A percentile compares a stretch with the other conserved stretches of the same genome.
Conservation (phyloP, 2,797 vertebrate species). For the Sternarchorhynchus goeldii region DNA sequence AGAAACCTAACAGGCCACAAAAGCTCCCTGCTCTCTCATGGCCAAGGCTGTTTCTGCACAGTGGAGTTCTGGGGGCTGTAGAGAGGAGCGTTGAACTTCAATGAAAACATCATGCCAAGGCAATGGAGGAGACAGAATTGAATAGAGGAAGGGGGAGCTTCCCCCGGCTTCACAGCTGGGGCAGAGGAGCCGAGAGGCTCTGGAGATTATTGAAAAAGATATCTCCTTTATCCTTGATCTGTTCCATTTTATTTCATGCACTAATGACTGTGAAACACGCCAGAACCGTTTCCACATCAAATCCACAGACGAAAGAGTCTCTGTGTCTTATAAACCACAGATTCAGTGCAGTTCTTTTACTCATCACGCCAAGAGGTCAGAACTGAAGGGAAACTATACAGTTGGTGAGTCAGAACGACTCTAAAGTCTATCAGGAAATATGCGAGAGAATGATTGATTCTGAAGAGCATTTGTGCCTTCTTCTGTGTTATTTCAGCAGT, state of each 20-base stretch:
- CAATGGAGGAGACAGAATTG: conserved; percentile 63
- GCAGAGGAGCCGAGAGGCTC: conserved; percentile 60
- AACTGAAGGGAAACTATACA: conserved; percentile 49
- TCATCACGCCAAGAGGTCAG: conserved; percentile 37
- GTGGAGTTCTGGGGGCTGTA: conserved; percentile 53
- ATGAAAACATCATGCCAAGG: conserved; percentile 72
- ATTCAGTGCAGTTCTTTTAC: conserved; percentile 50
- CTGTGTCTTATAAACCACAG: conserved; percentile 47
- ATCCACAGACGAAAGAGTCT: conserved; percentile 52
- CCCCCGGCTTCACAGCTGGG: conserved; percentile 51
- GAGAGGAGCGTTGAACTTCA: conserved; percentile 66
- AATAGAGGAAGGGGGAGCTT: conserved; percentile 67
- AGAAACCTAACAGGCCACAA: conserved; percentile 69
- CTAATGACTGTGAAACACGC: conserved; percentile 67
- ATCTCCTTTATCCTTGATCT: conserved; percentile 60
- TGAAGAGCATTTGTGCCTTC: not conserved
- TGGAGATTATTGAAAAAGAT: conserved; percentile 53
- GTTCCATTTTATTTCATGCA: conserved; percentile 65
- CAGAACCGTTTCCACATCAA: conserved; percentile 39
- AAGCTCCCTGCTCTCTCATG: conserved; percentile 73
- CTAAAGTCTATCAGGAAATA: conserved; percentile 62
- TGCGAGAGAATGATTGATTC: conserved; percentile 9
- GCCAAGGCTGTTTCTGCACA: conserved; percentile 73
- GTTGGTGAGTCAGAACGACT: conserved; percentile 55
- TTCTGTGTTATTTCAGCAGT: not conserved